phyloP scores from a whole-genome alignment of 2,797 vertebrate genomes.

The Galagoides demidoff region DNA sequence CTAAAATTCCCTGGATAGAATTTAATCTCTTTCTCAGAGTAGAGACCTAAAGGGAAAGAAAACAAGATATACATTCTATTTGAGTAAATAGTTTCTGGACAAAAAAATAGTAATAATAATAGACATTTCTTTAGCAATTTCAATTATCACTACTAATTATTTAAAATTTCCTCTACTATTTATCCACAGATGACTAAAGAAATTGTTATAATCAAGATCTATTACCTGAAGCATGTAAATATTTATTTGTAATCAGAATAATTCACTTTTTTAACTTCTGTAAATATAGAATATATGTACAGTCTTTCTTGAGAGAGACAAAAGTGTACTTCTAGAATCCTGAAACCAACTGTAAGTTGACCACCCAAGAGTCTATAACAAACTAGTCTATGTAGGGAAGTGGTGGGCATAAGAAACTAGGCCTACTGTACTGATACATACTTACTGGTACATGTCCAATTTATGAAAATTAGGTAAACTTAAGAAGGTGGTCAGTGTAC shows the following conservation, averaged over 20 bases:
- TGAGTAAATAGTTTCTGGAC: not conserved
- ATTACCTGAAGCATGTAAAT: not conserved
- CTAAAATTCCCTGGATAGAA: not conserved
- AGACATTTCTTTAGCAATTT: not conserved
- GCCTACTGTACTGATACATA: no score
- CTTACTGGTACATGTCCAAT: no score
- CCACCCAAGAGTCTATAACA: no score
- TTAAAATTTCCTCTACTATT: not conserved
- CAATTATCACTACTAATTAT: not conserved
- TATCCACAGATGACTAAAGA: constrained; percentile 35
- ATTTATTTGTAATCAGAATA: constrained; percentile 22
- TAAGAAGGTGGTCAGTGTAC: no score
- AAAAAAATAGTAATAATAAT: not conserved
- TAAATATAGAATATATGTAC: not conserved
- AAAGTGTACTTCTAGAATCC: not conserved
- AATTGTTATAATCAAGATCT: not conserved
- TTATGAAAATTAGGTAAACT: no score
- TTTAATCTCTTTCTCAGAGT: constrained; percentile 1
- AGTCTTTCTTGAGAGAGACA: not conserved
- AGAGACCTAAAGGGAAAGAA: not conserved
- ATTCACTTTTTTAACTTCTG: not conserved
- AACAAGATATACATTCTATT: not conserved
- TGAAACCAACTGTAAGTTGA: not conserved
- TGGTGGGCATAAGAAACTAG: no score
- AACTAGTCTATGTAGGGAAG: no score